These are phyloP conservation scores for Anastrepha obliqua DNA, from an alignment of 1,140 invertebrate genomes.

Conservation along the genomic window DNA sequence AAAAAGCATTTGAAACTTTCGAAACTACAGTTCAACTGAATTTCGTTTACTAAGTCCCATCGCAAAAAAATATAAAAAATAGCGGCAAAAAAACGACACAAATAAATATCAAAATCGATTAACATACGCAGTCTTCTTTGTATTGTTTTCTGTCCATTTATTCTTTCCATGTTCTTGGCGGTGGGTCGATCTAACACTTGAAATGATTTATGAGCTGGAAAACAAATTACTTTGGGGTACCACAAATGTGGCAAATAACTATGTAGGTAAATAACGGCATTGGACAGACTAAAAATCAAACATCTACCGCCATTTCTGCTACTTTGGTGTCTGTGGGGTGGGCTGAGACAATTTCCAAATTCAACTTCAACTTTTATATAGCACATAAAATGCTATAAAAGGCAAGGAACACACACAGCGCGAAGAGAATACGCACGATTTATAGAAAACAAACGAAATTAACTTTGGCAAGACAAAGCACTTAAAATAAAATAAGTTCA, in stretches of 20 bases:
- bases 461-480: not conserved
- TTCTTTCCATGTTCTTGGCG: not conserved
- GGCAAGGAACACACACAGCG: too few species aligned
- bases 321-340: not conserved
- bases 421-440: not conserved
- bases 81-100: not conserved
- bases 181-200: constrained; percentile 32
- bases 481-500: constrained; percentile 15
- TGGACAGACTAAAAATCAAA: constrained; percentile 18
- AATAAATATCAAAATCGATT: constrained; percentile 23
- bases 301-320: not conserved
- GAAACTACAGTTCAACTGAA: constrained; percentile 36
- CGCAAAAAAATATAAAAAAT: not conserved
- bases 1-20: constrained; percentile 22
- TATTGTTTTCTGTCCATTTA: not conserved
- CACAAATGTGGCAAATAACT: constrained; percentile 38
- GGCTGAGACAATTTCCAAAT: not conserved
- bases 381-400: not conserved
- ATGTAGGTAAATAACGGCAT: constrained; percentile 24
- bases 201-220: constrained; percentile 53
- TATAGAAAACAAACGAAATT: constrained; percentile 15
- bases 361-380: constrained; percentile 16
- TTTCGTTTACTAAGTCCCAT: not conserved
- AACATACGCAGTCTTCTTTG: not conserved
- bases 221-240: constrained; percentile 42